A percentile compares a stretch with the other conserved stretches of the same genome.
These are phyloP conservation scores for Coccyzus lansbergi DNA, from an alignment of 2,797 vertebrate species.

Conservation along the genomic window DNA sequence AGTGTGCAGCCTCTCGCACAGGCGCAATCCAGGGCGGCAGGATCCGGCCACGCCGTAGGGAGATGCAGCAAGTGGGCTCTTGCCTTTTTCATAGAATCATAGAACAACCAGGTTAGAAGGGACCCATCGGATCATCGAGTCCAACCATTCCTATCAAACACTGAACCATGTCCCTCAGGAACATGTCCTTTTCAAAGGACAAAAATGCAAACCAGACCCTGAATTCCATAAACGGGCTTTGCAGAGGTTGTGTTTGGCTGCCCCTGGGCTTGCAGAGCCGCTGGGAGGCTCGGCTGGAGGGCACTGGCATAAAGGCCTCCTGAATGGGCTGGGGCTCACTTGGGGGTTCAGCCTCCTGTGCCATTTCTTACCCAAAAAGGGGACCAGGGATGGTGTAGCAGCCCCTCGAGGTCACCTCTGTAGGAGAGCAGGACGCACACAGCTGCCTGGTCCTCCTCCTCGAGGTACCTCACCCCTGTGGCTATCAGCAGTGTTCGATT, in stretches of 20 bases:
- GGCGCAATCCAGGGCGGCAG: rapidly evolving
- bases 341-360: neutral
- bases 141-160: too few relatives aligned
- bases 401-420: neutral
- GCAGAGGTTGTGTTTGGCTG: rapidly evolving
- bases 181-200: neutral
- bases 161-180: too few relatives aligned
- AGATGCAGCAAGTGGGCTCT: neutral
- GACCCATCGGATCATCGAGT: too few relatives aligned
- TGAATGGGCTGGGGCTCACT: rapidly evolving
- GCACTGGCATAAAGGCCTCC: rapidly evolving
- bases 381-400: rapidly evolving
- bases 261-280: neutral
- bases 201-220: neutral
- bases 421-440: neutral
- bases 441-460: rapidly evolving
- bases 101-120: too few relatives aligned
- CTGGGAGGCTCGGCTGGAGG: rapidly evolving
- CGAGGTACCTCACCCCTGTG: rapidly evolving
- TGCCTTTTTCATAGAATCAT: neutral
- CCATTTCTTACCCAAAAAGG: neutral
- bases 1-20: rapidly evolving
- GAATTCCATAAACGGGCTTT: neutral
- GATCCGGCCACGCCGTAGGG: rapidly evolving
- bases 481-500: neutral